phyloP scores from a whole-genome alignment of 2,888 invertebrate species.

The Bellardia pandia region DNA sequence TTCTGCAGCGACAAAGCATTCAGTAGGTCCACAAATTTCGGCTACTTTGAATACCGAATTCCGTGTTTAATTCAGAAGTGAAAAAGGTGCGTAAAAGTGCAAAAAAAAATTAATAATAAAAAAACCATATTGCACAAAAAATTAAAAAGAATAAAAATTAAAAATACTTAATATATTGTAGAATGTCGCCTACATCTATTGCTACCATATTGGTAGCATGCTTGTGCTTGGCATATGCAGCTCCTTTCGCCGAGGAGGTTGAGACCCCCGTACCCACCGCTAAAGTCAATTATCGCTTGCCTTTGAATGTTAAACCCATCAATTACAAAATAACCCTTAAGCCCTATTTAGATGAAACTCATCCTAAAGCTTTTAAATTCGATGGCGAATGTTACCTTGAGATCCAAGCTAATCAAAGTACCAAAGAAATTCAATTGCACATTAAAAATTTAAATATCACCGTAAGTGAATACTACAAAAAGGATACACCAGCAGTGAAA shows the following conservation, averaged over 20 bases:
- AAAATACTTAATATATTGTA: neutral
- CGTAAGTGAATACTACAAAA: slow-evolving; percentile 75
- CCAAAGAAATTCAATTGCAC: slow-evolving; percentile 85
- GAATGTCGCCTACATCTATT: slow-evolving; percentile 57
- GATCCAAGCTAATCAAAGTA: slow-evolving; percentile 83
- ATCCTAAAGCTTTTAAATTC: slow-evolving; percentile 80
- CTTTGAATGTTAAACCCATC: slow-evolving; percentile 84
- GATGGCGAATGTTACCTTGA: slow-evolving; percentile 84
- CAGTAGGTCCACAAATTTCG: slow-evolving; percentile 73
- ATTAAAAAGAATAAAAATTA: neutral
- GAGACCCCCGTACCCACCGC: slow-evolving; percentile 50
- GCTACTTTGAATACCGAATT: slow-evolving; percentile 16
- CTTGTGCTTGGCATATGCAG: slow-evolving; percentile 71
- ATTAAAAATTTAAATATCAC: slow-evolving; percentile 84
- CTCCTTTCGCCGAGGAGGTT: slow-evolving; percentile 69
- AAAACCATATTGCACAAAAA: neutral
- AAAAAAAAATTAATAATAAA: neutral
- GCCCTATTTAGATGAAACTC: slow-evolving; percentile 84
- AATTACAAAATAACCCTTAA: slow-evolving; percentile 85
- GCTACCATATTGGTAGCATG: slow-evolving; percentile 74
- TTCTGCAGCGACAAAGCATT: slow-evolving; percentile 52
- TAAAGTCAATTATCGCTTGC: slow-evolving; percentile 78
- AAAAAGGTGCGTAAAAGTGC: slow-evolving; percentile 21
- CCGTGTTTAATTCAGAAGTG: slow-evolving; percentile 10
- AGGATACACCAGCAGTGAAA: slow-evolving; percentile 65